phyloP scores from a whole-genome alignment of 2,888 invertebrate genomes.

The Ornithoptera priamus region DNA sequence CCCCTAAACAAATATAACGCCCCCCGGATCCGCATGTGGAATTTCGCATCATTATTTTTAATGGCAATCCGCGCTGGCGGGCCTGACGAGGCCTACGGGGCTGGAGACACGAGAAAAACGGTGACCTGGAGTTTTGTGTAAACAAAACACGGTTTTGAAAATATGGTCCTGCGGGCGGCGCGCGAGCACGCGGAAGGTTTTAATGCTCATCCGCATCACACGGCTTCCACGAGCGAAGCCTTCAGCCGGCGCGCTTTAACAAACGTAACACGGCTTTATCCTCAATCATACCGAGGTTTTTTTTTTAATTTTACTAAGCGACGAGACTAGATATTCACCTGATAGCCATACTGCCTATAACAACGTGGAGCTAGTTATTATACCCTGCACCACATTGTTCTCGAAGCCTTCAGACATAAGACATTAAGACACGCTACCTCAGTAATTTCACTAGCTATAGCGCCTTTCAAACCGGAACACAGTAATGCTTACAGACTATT shows the following conservation, averaged over 20 bases:
- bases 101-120: constrained; percentile 29
- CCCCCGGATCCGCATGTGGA: constrained; percentile 40
- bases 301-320: too few species aligned
- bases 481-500: too few species aligned
- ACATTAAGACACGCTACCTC: too few species aligned
- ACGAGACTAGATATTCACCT: too few species aligned
- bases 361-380: too few species aligned
- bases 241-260: constrained; percentile 48
- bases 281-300: constrained; percentile 39
- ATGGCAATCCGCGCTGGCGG: constrained; percentile 40
- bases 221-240: constrained; percentile 38
- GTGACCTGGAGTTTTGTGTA: constrained; percentile 53
- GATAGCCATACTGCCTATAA: too few species aligned
- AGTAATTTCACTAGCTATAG: too few species aligned
- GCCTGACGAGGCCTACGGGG: constrained; percentile 33
- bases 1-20: constrained; percentile 33
- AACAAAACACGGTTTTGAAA: constrained; percentile 63
- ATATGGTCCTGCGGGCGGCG: constrained; percentile 58
- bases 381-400: too few species aligned
- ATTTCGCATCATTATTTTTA: constrained; percentile 59
- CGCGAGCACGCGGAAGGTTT: constrained; percentile 70
- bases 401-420: too few species aligned
- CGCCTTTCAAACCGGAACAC: too few species aligned
- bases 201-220: constrained; percentile 53
- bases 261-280: constrained; percentile 49